These are phyloP conservation scores for Thryonomys swinderianus DNA, from an alignment of 2,113 vertebrate genomes.

Conservation along the genomic window DNA sequence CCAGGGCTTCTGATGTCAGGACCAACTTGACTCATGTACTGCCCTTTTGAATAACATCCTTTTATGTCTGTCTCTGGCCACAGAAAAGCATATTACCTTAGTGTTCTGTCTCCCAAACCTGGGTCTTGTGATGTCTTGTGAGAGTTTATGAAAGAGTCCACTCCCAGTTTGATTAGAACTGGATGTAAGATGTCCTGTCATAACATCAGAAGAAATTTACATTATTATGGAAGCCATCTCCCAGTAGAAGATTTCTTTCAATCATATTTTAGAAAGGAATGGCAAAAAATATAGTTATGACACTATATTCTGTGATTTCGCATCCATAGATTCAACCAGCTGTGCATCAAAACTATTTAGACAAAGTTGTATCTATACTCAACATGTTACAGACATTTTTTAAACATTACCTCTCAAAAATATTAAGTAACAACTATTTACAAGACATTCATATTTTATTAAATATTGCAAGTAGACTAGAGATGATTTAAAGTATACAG, in stretches of 20 bases:
- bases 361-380: background rate
- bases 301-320: background rate
- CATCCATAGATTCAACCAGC: background rate
- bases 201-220: background rate
- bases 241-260: background rate
- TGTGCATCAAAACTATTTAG: background rate
- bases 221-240: background rate
- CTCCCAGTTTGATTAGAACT: background rate
- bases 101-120: background rate
- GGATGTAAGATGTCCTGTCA: background rate
- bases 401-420: background rate
- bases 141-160: background rate
- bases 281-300: background rate
- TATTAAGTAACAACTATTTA: background rate
- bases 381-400: background rate
- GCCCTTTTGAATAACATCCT: conserved; percentile 57
- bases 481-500: background rate
- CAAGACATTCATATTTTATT: background rate
- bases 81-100: background rate
- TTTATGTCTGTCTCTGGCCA: background rate
- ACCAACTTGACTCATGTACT: conserved; percentile 54
- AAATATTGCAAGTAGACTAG: background rate
- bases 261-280: background rate
- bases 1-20: conserved; percentile 45
- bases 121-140: background rate